phyloP scores from a whole-genome alignment of 1,140 invertebrate genomes.

The Psix sp. region DNA sequence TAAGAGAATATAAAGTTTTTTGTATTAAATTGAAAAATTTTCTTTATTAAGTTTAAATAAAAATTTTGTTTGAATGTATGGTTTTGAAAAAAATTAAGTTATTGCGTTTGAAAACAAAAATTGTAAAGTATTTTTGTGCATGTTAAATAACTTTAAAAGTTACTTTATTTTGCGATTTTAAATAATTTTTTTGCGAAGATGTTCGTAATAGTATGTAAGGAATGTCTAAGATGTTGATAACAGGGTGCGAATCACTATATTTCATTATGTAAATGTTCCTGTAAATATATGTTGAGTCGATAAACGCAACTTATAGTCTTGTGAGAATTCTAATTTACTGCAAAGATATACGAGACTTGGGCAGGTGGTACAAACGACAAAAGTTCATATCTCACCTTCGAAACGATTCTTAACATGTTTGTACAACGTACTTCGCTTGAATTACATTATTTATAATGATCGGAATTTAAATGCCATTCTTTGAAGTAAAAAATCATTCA shows the following conservation, averaged over 20 bases:
- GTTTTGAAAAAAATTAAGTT: too few relatives aligned
- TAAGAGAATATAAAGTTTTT: too few relatives aligned
- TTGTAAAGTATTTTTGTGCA: too few relatives aligned
- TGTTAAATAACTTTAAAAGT: too few relatives aligned
- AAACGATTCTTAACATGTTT: slow-evolving; percentile 41
- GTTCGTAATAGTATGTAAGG: slow-evolving; percentile 14
- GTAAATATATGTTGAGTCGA: slow-evolving; percentile 54
- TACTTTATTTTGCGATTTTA: too few relatives aligned
- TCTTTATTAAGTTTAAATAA: too few relatives aligned
- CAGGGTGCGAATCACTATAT: slow-evolving; percentile 46
- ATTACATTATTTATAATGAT: background rate
- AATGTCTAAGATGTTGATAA: slow-evolving; percentile 43
- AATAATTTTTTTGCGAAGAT: background rate
- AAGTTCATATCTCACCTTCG: slow-evolving; percentile 36
- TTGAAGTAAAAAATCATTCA: background rate
- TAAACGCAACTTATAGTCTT: slow-evolving; percentile 52
- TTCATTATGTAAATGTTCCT: slow-evolving; percentile 48
- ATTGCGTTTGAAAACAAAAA: too few relatives aligned
- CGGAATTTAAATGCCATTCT: too few relatives aligned
- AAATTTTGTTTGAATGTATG: too few relatives aligned
- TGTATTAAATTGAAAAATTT: too few relatives aligned
- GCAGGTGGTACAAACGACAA: slow-evolving; percentile 59
- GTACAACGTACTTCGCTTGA: background rate
- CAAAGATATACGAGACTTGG: slow-evolving; percentile 59
- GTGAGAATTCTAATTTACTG: slow-evolving; percentile 61